Base-by-base conservation (phyloP, 64 coral and sea anemone species). In the Dendrophyllia cribrosa region DNA sequence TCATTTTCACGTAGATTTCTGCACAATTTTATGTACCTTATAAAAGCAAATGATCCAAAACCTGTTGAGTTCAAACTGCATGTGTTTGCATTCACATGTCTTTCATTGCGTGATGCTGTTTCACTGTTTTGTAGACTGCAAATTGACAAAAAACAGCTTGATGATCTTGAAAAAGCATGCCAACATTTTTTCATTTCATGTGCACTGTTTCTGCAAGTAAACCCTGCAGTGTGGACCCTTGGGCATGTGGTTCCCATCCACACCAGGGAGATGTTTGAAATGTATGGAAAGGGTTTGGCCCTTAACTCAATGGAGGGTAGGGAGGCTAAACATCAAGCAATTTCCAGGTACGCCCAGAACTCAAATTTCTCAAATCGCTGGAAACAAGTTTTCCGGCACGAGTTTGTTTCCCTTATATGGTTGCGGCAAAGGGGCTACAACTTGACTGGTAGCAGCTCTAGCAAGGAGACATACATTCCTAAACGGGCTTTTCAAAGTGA, bases 1-100 rank as follows among this genome's bases (percentile, higher is more conserved):
- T 94, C n/a, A n/a, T n/a, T n/a, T n/a, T 89, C 92, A 14, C 78
- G 78, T 13, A 70, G 85, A 61, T 89, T 85, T 84, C 64, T 94
- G 47, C 92, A 94, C 47, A 89, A 94, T 65, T 94, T 77, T 48
- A 77, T 89, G 92, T 70, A 65, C 66, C 21, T 89, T 3, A 76
- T 89, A 10, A 74, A 44, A 82, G 65, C 16, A 69, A 79, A 70
- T 34, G 75, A 90, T 79, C 78, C 76, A 53, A 46, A 78, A 16
- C 44, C 58, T 66, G 9, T 78, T 15, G 66, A 65, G 26, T 67
- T 78, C 7, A 89, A 81, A 72, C 67, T 93, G 20, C 91, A 93
- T 87, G 75, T 85, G 69, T 79, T 87, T 73, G 81, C 91, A 24
- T 93, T 63, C 75, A 58, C 47, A 55, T 87, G 49, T 60, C 62